phyloP scores from a whole-genome alignment of 2,888 invertebrate genomes.

The Orthosia gothica region DNA sequence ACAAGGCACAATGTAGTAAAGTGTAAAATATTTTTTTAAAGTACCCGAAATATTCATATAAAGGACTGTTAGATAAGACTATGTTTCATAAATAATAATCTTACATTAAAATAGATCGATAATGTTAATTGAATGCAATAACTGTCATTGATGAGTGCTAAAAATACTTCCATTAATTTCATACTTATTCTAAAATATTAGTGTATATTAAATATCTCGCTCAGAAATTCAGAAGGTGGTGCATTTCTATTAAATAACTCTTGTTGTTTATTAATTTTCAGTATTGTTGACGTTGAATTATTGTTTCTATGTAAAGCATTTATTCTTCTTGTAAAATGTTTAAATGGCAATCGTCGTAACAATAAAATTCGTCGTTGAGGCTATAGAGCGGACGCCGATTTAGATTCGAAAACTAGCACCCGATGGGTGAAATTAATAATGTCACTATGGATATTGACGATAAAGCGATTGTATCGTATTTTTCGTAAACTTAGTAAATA shows the following conservation, averaged over 20 bases:
- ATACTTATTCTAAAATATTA: slow-evolving; percentile 62
- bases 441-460: slow-evolving; percentile 68
- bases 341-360: slow-evolving; percentile 52
- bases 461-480: slow-evolving; percentile 71
- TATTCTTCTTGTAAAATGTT: slow-evolving; percentile 64
- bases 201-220: slow-evolving; percentile 49
- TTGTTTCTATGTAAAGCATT: slow-evolving; percentile 64
- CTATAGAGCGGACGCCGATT: slow-evolving; percentile 61
- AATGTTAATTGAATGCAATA: slow-evolving; percentile 63
- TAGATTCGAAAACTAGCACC: slow-evolving; percentile 60
- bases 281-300: slow-evolving; percentile 60
- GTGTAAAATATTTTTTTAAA: slow-evolving; percentile 55
- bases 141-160: slow-evolving; percentile 65
- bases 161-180: slow-evolving; percentile 68
- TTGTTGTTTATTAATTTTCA: slow-evolving; percentile 60
- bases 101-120: slow-evolving; percentile 58
- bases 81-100: slow-evolving; percentile 61
- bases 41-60: slow-evolving; percentile 53
- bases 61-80: slow-evolving; percentile 66
- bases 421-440: slow-evolving; percentile 68
- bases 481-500: slow-evolving; percentile 73
- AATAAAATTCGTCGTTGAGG: slow-evolving; percentile 59
- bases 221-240: slow-evolving; percentile 29
- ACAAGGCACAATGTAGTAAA: slow-evolving; percentile 41
- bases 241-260: slow-evolving; percentile 53